Base-by-base conservation (phyloP, 2,113 vertebrate genomes). In the Callionymus lyra region DNA sequence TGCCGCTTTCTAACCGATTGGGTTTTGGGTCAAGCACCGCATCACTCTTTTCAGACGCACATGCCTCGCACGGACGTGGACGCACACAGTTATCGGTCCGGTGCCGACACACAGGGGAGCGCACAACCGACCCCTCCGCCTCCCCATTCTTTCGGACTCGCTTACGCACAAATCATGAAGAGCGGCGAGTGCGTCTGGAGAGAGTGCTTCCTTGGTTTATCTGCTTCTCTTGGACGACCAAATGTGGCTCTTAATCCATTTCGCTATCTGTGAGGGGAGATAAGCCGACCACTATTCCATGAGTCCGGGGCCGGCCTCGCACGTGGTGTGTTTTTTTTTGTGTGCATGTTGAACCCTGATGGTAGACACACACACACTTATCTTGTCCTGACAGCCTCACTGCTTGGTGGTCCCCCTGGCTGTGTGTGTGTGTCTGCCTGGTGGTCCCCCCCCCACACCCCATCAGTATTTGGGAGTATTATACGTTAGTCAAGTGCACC, bases 161-260 rank as follows among this genome's bases (percentile, higher is more conserved):
- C 41, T 45, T 31, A 19, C 54, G 36, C 57, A 71, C 66, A 65
- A 71, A 74, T 77, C 76, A 74, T 63, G 69, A 58, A 50, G 63
- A 76, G 63, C 65, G 38, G 59, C 69, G 65, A 82, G 77, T 82
- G 77, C 71, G 66, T 75, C 79, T 65, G 57, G 72, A 77, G 71
- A 68, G 77, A 76, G 73, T 69, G 69, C 75, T 77, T 71, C 65
- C 44, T 66, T 75, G 71, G 73, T 79, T 82, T 79, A 75, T 82
- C 77, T 77, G 68, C 68, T 70, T 75, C 77, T 77, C 71, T 68
- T n/a, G 80, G 75, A 82, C 57, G 67, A 74, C 80, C 77, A 82
- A 79, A 82, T 76, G 70, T 74, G 72, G 70, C 77, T 79, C 71
- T 81, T 81, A 82, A 82, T 82, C 77, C 77, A 79, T 80, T 79